These are phyloP conservation scores for Eriosoma lanigerum DNA, from an alignment of 1,140 invertebrate species.

Conservation along the genomic window DNA sequence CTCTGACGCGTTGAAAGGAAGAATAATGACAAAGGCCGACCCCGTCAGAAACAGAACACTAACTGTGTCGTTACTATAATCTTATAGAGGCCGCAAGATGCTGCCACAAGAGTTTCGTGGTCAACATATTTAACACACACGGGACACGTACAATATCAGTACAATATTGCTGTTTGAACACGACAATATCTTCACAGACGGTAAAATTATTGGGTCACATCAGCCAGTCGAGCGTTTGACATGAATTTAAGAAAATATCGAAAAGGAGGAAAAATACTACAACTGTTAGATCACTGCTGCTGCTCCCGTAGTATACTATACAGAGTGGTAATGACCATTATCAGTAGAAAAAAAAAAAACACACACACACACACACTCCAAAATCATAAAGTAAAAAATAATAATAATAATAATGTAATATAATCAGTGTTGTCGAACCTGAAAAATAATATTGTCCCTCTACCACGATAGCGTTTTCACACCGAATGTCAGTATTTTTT, in stretches of 20 bases:
- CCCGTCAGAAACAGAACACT: background rate
- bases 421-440: slow-evolving; percentile 20
- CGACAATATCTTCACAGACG: background rate
- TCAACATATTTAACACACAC: background rate
- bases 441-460: slow-evolving; percentile 31
- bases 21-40: background rate
- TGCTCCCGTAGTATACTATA: background rate
- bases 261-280: background rate
- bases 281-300: slow-evolving; percentile 1
- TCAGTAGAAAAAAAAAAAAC: slow-evolving; percentile 35
- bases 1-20: background rate
- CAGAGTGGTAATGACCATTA: background rate
- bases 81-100: background rate
- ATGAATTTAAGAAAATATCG: background rate
- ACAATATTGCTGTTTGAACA: background rate
- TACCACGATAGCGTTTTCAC: background rate
- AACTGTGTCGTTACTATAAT: background rate
- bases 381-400: background rate
- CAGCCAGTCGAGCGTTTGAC: background rate
- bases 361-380: background rate
- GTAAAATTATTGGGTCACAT: background rate
- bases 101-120: background rate
- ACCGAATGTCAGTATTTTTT: background rate
- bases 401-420: background rate
- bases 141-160: background rate